Percentiles rank a stretch among this genome's conserved stretches.
phyloP scores from a whole-genome alignment of 2,113 vertebrate genomes.

The Muntiacus reevesi region DNA sequence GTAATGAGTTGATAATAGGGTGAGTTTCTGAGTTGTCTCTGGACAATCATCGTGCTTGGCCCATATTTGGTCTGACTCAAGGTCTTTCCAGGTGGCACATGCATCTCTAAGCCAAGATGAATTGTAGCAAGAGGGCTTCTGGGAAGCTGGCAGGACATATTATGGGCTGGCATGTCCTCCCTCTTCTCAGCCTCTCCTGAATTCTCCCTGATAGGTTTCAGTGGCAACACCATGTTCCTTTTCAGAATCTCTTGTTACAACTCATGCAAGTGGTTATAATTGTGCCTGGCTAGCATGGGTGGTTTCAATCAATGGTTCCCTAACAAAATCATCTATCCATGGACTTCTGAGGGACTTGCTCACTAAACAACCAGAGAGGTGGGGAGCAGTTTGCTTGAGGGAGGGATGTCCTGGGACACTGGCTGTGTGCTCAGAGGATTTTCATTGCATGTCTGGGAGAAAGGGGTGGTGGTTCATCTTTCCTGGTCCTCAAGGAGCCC shows the following conservation, averaged over 20 bases:
- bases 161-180: not conserved
- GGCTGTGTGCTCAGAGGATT: not conserved
- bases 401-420: not conserved
- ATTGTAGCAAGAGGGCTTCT: not conserved
- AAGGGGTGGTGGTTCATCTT: not conserved
- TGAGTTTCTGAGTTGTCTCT: not conserved
- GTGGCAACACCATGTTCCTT: not conserved
- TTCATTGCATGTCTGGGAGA: not conserved
- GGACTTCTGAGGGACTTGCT: not conserved
- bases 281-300: not conserved
- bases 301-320: not conserved
- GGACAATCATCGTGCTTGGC: not conserved
- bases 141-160: not conserved
- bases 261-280: not conserved
- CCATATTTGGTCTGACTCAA: not conserved
- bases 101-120: not conserved
- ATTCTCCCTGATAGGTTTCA: not conserved
- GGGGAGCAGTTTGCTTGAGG: not conserved
- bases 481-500: not conserved
- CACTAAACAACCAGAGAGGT: not conserved
- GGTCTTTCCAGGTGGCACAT: not conserved
- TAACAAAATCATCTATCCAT: not conserved
- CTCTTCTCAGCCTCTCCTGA: not conserved
- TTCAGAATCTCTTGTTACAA: not conserved
- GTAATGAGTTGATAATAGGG: not conserved